These are phyloP conservation scores for Parasteatoda lunata DNA, from an alignment of 2,888 invertebrate species.

Conservation along the genomic window DNA sequence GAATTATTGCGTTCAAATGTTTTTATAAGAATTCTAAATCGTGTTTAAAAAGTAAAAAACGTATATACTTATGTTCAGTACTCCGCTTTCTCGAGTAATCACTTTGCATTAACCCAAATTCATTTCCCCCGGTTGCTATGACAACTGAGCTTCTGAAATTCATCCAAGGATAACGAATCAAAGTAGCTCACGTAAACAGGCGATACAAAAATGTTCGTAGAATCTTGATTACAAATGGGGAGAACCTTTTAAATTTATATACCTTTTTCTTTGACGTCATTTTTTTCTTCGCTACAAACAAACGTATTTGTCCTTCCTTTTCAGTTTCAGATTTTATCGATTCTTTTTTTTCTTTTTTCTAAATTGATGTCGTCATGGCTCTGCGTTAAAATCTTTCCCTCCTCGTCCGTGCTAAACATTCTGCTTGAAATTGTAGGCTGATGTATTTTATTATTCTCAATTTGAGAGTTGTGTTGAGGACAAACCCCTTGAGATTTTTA, in stretches of 20 bases:
- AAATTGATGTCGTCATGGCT: neutral
- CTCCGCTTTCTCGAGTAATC: constrained; percentile 29
- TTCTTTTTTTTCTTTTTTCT: neutral
- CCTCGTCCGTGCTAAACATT: too few relatives aligned
- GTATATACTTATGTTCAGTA: neutral
- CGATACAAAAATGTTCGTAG: neutral
- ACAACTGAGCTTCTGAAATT: constrained; percentile 18
- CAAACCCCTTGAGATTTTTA: too few relatives aligned
- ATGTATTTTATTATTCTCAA: too few relatives aligned
- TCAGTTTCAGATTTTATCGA: neutral
- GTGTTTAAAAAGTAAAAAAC: neutral
- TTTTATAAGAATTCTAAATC: neutral
- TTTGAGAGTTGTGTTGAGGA: too few relatives aligned
- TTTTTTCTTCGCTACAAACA: neutral
- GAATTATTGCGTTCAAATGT: neutral
- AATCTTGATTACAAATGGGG: neutral
- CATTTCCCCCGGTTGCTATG: constrained; percentile 38
- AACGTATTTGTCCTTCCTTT: neutral
- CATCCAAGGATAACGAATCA: constrained; percentile 5
- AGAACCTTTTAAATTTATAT: constrained; percentile 1
- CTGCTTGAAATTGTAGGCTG: too few relatives aligned
- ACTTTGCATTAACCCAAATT: constrained; percentile 46
- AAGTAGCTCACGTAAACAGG: neutral
- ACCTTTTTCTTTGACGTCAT: constrained; percentile 1
- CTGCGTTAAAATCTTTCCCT: neutral